Evolutionary conservation across 2,888 invertebrate species (phyloP), one percentile per base, ranked within the genome.

Genomic region (Agonopterix alstromeriana): DNA sequence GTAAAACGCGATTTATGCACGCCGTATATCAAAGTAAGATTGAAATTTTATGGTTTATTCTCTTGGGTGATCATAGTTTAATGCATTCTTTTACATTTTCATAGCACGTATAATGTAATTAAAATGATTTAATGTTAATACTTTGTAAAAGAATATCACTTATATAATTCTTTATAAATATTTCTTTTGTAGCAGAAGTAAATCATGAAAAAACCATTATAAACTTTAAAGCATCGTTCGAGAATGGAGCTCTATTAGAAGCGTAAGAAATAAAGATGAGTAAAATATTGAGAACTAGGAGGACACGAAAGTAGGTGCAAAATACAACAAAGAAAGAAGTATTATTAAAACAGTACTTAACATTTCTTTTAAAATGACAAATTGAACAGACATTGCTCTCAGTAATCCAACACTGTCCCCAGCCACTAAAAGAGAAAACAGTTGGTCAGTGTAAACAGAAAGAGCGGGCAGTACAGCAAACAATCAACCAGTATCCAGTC

Each of bases 401-500:
- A 38, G 38, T 38, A 38, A 38, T 38, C 38, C 11, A 44, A 43
- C 9, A 43, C 10, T 42, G 42, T 11, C 65, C 57, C 60, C 50
- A 70, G 61, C 58, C 62, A 69, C 64, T 70, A 68, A 69, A 71
- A 69, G 69, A 66, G 67, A 73, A 70, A 74, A 70, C 64, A 64
- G 65, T 63, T 54, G 61, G 55, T 71, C 68, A 65, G 69, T 71
- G 78, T 72, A 82, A 79, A 80, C 78, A 82, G 68, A 63, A 63
- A 55, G 54, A 36, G 44, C 47, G 45, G 43, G 63, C 8, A 63
- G 67, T 57, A 67, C 71, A 63, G 72, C 77, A 82, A 83, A 83
- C 77, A 82, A 77, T 73, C 77, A 71, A 68, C 70, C 65, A 69
- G 67, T 60, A 61, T 59, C 61, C 58, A 61, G 10, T 35, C 69